Evolutionary conservation across 2,888 invertebrate genomes (phyloP), one percentile per base, ranked within the genome.

Genomic region (Lithophane ornitopus): DNA sequence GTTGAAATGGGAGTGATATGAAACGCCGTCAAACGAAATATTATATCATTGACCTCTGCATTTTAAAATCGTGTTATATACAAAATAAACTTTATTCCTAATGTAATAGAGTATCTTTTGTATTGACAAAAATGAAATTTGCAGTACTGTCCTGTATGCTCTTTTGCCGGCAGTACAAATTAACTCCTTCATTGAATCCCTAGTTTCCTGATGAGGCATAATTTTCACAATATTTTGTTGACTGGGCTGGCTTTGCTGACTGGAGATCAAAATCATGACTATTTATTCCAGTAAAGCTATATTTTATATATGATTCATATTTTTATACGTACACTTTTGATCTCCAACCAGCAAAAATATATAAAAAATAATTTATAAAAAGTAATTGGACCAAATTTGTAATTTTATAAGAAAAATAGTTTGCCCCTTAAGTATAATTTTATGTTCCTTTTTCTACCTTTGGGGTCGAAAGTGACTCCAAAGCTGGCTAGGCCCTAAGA

Each of bases 211-310:
- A 59, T 58, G 4, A 41, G 19, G 19, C 7, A 44, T 19, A 58
- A n/a, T 52, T 69, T 54, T 63, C 39, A 16, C 34, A 39, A 39
- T 39, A 52, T 52, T 49, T 62, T 59, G 65, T 58, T 65, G 67
- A 74, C 12, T 66, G 46, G 75, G n/a, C n/a, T 76, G 11, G 46
- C 16, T 49, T 62, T 59, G 65, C 61, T 65, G 67, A 74, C 12
- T 66, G 46, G 75, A 75, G 80, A 67, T 70, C 71, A 84, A 76
- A 74, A 75, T 62, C 22, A 58, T 46, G 11, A 39, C 56, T 68
- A 73, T 78, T 78, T 78, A 85, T 83, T 82, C 72, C 71, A 84
- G 65, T 79, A 59, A 62, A 61, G 34, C 6, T 44, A 71, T 75
- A 72, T 78, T 71, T 72, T 34, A 52, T 22, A 70, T 63, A 75